Evolutionary conservation across 2,113 vertebrate genomes (phyloP).

Genomic region (Hymenochirus boettgeri): DNA sequence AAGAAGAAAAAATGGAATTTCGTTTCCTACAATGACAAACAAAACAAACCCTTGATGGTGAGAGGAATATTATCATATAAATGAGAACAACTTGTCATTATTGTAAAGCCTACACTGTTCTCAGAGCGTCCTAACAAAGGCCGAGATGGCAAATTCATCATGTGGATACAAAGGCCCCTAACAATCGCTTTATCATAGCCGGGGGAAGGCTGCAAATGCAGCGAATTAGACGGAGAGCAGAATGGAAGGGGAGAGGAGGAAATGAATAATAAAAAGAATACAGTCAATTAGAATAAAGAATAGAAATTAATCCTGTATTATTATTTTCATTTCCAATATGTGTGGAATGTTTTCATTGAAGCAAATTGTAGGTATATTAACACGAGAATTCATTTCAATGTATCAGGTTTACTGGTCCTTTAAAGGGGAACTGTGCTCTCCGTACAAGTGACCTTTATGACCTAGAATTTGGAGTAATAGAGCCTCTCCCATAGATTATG

Average conservation of each 20-base stretch:
- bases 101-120: constrained; percentile 14
- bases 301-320: too few relatives aligned
- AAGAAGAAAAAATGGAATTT: constrained; percentile 34
- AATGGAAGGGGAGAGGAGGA: background rate
- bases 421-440: too few relatives aligned
- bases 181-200: background rate
- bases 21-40: background rate
- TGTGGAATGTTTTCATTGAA: too few relatives aligned
- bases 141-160: constrained; percentile 20
- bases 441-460: too few relatives aligned
- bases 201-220: background rate
- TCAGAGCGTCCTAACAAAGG: background rate
- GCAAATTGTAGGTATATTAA: too few relatives aligned
- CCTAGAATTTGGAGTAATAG: too few relatives aligned
- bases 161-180: background rate
- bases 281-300: background rate
- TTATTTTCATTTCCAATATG: too few relatives aligned
- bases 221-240: background rate
- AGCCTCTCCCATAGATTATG: too few relatives aligned
- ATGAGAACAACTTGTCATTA: background rate
- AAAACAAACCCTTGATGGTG: background rate
- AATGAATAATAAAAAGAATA: background rate
- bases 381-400: too few relatives aligned
- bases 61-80: background rate
- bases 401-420: too few relatives aligned